These are phyloP conservation scores for Catocala sponsa DNA, from an alignment of 2,888 invertebrate species.

Conservation along the genomic window DNA sequence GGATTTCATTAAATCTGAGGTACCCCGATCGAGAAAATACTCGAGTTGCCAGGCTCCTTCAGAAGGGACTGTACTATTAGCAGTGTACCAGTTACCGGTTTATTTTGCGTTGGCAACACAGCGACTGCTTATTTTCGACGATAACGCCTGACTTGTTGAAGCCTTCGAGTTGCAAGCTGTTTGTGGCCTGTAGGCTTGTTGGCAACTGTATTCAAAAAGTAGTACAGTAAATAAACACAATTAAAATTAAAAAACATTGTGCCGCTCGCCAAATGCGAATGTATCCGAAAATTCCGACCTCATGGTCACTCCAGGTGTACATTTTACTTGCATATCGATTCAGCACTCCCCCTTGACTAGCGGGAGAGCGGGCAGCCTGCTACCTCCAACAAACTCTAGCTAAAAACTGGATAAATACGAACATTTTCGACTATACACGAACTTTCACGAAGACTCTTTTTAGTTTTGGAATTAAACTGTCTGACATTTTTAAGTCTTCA, in stretches of 20 bases:
- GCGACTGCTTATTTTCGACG: too few species aligned
- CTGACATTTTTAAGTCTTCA: conserved; percentile 3
- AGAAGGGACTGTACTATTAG: too few species aligned
- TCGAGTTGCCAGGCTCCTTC: too few species aligned
- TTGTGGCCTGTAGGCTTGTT: too few species aligned
- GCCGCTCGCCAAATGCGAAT: conserved; percentile 1
- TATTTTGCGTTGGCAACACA: too few species aligned
- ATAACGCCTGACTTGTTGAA: too few species aligned
- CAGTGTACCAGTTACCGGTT: too few species aligned
- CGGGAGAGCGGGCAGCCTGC: conserved; percentile 51
- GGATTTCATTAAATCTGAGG: too few species aligned
- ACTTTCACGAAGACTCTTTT: conserved; percentile 20
- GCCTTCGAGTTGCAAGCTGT: too few species aligned
- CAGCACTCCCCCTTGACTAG: conserved; percentile 65
- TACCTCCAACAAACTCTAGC: conserved; percentile 66
- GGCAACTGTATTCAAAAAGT: too few species aligned
- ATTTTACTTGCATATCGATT: conserved; percentile 84
- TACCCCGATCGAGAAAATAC: too few species aligned
- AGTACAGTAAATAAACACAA: too few species aligned
- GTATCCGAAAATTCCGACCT: conserved; percentile 33
- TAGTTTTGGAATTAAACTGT: conserved; percentile 10
- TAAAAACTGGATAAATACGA: conserved; percentile 74
- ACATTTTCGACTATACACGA: conserved; percentile 61
- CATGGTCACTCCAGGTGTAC: conserved; percentile 67
- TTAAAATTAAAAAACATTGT: not conserved